Conservation (phyloP, 2,113 vertebrate species). For the Pithys albifrons region DNA sequence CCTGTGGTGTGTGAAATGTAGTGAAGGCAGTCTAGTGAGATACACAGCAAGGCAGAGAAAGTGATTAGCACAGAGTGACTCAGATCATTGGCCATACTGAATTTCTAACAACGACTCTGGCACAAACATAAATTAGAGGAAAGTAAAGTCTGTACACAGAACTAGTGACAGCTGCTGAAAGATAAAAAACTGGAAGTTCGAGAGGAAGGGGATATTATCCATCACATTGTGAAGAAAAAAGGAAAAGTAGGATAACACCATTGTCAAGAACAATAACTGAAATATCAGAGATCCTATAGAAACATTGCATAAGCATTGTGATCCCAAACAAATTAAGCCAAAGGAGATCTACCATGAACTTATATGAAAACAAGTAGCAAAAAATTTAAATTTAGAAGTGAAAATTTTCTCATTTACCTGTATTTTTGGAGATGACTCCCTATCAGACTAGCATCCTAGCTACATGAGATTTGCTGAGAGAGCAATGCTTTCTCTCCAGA, state of each 20-base stretch:
- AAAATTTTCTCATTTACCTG: not conserved
- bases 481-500: not conserved
- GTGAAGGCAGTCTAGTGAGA: not conserved
- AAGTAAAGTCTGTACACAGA: not conserved
- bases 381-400: not conserved
- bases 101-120: not conserved
- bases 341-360: not conserved
- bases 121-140: not conserved
- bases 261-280: not conserved
- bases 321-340: not conserved
- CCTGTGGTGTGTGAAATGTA: not conserved
- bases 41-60: not conserved
- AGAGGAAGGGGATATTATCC: not conserved
- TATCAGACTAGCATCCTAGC: not conserved
- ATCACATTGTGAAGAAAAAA: not conserved
- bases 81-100: not conserved
- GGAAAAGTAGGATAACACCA: not conserved
- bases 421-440: not conserved
- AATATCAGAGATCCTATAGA: accelerated
- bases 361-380: not conserved
- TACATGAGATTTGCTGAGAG: not conserved
- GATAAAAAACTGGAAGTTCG: not conserved
- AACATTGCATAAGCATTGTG: not conserved
- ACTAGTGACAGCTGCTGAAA: not conserved
- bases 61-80: conserved; percentile 10